Base-by-base conservation (phyloP, 2,797 vertebrate species). In the Malurus leucopterus region DNA sequence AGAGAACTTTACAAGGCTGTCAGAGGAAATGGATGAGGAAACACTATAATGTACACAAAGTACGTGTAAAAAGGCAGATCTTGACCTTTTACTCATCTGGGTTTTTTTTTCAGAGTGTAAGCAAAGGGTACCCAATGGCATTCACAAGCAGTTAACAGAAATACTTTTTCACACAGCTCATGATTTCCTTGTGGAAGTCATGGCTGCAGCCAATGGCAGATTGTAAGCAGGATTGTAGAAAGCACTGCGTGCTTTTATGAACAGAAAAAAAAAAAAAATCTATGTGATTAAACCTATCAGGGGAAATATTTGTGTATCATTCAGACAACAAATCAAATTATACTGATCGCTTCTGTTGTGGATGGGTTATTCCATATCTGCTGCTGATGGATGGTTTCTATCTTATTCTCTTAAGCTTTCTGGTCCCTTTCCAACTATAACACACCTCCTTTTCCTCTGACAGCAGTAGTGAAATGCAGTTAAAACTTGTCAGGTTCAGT, bases 11-110 rank as follows among this genome's bases (percentile, higher is more conserved):
- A 62, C 88, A 94, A 90, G 51, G 79, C 75, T 88, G 69, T 68
- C 74, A 77, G 75, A 84, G 86, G 90, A 92, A 93, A 91, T 86
- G 75, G 72, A 82, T 91, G 81, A 88, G 78, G 78, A 92, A 91
- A 90, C 32, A 51, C 32, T 84, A 30, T 80, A 74, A 94, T 51
- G 50, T 92, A 88, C 71, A 92, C 86, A 94, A 71, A 94, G 65
- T 70, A 76, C 40, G 14, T 79, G 54, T 47, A 54, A 63, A 95
- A 91, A 87, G 32, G 61, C 72, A 93, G 54, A 91, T 80, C 81
- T 73, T 88, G 88, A 87, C 86, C 90, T 95, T 93, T 90, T 77
- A 15, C 30, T 59, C 41, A 11, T 82, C 49, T 89, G 29, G 5
- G 1, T 4, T 7, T 47, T 26, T 26, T 54, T 67, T 47, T 27